Evolutionary conservation across 35 echinoderm and acorn worm genomes (phyloP).

Genomic region (Patiria miniata): DNA sequence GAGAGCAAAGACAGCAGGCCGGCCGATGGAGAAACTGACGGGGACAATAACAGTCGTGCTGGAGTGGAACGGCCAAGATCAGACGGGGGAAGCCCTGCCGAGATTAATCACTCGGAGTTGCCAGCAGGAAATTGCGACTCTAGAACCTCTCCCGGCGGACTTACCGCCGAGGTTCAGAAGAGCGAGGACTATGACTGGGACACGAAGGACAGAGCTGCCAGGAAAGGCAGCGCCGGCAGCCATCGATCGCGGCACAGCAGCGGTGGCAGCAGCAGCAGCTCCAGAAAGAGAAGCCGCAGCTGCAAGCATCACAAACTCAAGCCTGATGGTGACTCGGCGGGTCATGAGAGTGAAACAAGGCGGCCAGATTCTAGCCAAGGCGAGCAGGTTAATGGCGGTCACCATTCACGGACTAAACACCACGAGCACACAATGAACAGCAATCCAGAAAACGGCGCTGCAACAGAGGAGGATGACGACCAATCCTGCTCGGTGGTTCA

Average conservation of each 20-base stretch:
- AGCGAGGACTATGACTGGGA: too few species aligned
- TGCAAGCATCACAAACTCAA: background rate
- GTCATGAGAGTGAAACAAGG: background rate
- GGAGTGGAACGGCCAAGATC: background rate
- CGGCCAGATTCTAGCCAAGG: background rate
- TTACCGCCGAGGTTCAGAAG: too few species aligned
- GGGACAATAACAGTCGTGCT: too few species aligned
- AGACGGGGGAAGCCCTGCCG: background rate
- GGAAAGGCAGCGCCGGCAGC: background rate
- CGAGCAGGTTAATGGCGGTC: background rate
- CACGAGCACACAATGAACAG: background rate
- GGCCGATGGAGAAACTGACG: background rate
- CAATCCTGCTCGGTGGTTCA: constrained; percentile 19
- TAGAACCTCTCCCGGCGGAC: too few species aligned
- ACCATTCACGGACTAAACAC: background rate
- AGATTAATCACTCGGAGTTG: background rate
- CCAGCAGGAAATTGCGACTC: background rate
- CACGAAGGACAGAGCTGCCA: background rate
- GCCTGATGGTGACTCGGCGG: background rate
- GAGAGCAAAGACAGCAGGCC: background rate
- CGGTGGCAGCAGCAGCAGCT: background rate
- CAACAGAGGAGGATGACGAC: background rate
- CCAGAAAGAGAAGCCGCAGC: background rate
- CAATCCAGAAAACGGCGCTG: background rate
- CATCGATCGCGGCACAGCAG: background rate